A percentile compares a stretch with the other conserved stretches of the same genome.
Evolutionary conservation across 2,113 vertebrate species (phyloP).

Genomic region (Nyctibius bracteatus): DNA sequence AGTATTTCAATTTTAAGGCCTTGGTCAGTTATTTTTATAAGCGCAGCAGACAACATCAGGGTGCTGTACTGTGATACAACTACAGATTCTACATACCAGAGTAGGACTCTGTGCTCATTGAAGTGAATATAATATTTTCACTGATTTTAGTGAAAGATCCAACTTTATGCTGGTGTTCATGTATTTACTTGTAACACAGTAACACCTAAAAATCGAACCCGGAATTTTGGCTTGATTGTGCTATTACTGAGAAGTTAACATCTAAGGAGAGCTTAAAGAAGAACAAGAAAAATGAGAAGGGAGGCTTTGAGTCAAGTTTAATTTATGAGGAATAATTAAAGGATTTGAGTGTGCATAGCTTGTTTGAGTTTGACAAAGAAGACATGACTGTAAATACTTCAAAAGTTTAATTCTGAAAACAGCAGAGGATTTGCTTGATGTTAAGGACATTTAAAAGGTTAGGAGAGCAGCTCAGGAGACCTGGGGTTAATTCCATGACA

Average conservation of each 20-base stretch:
- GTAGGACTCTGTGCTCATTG: not conserved
- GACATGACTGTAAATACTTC: conserved; percentile 32
- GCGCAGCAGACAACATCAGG: not conserved
- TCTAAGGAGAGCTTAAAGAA: not conserved
- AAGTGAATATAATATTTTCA: not conserved
- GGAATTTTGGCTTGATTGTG: not conserved
- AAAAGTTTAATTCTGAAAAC: conserved; percentile 13
- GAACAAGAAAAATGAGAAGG: not conserved
- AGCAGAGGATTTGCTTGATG: conserved; percentile 30
- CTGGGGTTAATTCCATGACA: conserved; percentile 30
- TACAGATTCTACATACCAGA: not conserved
- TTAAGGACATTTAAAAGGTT: conserved; percentile 10
- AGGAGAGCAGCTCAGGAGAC: conserved; percentile 23
- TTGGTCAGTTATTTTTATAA: not conserved
- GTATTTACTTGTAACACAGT: not conserved
- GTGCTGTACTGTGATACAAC: not conserved
- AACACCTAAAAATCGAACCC: not conserved
- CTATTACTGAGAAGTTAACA: not conserved
- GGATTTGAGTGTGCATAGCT: not conserved
- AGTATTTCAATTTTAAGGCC: not conserved
- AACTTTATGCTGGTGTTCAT: not conserved
- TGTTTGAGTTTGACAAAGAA: not conserved
- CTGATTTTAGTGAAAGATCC: not conserved
- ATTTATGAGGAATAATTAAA: conserved; percentile 10
- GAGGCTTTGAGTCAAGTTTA: not conserved